Percentiles rank a stretch among this genome's conserved stretches.
These are phyloP conservation scores for Diabrotica virgifera DNA, from an alignment of 1,140 invertebrate genomes.

Conservation along the genomic window DNA sequence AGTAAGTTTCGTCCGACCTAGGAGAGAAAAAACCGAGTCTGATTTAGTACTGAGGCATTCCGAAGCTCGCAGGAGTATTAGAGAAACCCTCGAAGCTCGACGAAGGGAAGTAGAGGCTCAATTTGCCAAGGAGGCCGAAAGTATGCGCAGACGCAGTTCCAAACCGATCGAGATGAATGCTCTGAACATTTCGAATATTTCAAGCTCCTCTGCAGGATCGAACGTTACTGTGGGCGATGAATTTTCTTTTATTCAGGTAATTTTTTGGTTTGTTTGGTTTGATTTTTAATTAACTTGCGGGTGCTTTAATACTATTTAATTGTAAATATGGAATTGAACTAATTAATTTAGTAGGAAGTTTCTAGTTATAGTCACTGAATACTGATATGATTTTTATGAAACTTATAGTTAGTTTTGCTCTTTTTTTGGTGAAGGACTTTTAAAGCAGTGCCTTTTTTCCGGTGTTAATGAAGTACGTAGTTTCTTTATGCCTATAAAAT, in stretches of 20 bases:
- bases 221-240: slow-evolving; percentile 42
- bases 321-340: too few species aligned
- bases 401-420: too few species aligned
- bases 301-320: too few species aligned
- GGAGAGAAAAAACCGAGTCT: slow-evolving; percentile 82
- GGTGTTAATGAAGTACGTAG: too few species aligned
- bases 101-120: slow-evolving; percentile 50
- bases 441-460: too few species aligned
- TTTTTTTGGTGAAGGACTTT: too few species aligned
- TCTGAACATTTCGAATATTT: slow-evolving; percentile 36
- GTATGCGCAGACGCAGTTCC: slow-evolving; percentile 49
- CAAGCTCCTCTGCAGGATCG: slow-evolving; percentile 26
- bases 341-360: too few species aligned
- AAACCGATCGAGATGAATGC: slow-evolving; percentile 49
- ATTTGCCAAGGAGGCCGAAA: slow-evolving; percentile 48
- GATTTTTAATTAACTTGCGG: too few species aligned
- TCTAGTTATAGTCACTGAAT: too few species aligned
- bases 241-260: slow-evolving; percentile 47
- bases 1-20: slow-evolving; percentile 55
- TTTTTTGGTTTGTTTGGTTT: slow-evolving; percentile 31
- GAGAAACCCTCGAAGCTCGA: slow-evolving; percentile 50
- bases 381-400: too few species aligned
- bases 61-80: slow-evolving; percentile 48
- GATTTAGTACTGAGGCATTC: slow-evolving; percentile 72
- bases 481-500: too few species aligned